Percentiles rank a stretch among this genome's conserved stretches.
Evolutionary conservation across 1,140 invertebrate species (phyloP).

Genomic region (Bombus terrestris): DNA sequence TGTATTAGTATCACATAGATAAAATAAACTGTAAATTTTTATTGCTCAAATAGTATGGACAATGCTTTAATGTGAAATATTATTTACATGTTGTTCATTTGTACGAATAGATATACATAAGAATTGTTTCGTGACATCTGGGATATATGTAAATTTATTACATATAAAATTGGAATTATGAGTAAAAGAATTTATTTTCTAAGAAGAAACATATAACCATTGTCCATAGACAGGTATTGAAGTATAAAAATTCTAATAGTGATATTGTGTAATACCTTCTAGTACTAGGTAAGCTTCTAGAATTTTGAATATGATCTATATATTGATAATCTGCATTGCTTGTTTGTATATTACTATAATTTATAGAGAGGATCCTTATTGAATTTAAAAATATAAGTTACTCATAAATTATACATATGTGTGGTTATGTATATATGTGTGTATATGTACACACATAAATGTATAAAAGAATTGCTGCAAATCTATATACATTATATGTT

Average conservation of each 20-base stretch:
- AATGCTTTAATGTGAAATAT: slow-evolving; percentile 48
- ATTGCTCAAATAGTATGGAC: slow-evolving; percentile 69
- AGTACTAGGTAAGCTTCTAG: slow-evolving; percentile 71
- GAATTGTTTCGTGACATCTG: slow-evolving; percentile 29
- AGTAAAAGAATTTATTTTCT: slow-evolving; percentile 54
- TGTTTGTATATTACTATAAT: slow-evolving; percentile 76
- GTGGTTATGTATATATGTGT: slow-evolving; percentile 62
- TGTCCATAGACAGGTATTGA: slow-evolving; percentile 55
- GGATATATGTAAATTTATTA: slow-evolving; percentile 33
- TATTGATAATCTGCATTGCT: slow-evolving; percentile 72
- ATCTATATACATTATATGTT: slow-evolving; percentile 60
- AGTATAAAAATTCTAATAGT: slow-evolving; percentile 64
- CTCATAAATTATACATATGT: slow-evolving; percentile 66
- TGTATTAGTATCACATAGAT: slow-evolving; percentile 52
- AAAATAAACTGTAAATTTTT: slow-evolving; percentile 63
- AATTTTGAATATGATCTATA: slow-evolving; percentile 71
- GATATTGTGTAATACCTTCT: slow-evolving; percentile 67
- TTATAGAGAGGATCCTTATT: slow-evolving; percentile 65
- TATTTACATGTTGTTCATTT: slow-evolving; percentile 47
- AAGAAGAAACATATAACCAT: slow-evolving; percentile 48
- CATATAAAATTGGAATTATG: slow-evolving; percentile 42
- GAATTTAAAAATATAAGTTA: slow-evolving; percentile 61
- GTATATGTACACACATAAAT: slow-evolving; percentile 54
- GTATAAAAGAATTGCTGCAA: slow-evolving; percentile 61
- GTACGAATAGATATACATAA: neutral